Evolutionary conservation across 2,113 vertebrate species (phyloP).

Genomic region (Barnardius zonarius): DNA sequence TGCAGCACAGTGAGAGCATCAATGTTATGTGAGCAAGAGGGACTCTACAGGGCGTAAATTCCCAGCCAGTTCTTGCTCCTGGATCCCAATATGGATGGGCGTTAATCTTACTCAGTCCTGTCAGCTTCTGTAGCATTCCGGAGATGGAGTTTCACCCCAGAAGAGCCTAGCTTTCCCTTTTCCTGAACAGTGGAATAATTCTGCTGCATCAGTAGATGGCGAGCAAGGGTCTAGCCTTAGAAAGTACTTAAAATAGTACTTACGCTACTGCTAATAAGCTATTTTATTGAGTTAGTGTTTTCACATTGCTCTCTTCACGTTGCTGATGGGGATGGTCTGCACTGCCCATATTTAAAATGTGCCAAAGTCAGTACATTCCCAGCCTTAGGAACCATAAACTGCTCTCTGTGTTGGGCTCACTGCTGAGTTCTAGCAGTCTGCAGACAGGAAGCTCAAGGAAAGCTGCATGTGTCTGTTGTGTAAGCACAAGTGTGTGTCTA

Average conservation of each 20-base stretch:
- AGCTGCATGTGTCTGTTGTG: neutral
- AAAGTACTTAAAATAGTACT: neutral
- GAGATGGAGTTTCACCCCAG: neutral
- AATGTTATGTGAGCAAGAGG: rapidly evolving
- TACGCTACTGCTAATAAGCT: neutral
- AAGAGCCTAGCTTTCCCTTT: neutral
- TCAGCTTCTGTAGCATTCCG: neutral
- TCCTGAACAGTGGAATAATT: neutral
- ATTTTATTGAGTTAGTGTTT: neutral
- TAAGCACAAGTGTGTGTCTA: neutral
- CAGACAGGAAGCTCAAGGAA: neutral
- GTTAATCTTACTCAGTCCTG: neutral
- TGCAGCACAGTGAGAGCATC: rapidly evolving
- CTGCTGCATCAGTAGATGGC: neutral
- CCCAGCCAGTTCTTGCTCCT: neutral
- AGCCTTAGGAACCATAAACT: neutral
- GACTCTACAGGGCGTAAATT: neutral
- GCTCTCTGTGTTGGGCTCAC: neutral
- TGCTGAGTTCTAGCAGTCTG: neutral
- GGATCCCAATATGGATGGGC: neutral
- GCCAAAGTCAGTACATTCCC: neutral
- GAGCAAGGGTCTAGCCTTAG: neutral
- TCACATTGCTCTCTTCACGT: neutral
- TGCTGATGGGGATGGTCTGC: neutral
- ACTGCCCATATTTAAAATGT: rapidly evolving